These are phyloP conservation scores for Ophioderma brevispina DNA, from an alignment of 35 echinoderm and acorn worm species.

Conservation along the genomic window DNA sequence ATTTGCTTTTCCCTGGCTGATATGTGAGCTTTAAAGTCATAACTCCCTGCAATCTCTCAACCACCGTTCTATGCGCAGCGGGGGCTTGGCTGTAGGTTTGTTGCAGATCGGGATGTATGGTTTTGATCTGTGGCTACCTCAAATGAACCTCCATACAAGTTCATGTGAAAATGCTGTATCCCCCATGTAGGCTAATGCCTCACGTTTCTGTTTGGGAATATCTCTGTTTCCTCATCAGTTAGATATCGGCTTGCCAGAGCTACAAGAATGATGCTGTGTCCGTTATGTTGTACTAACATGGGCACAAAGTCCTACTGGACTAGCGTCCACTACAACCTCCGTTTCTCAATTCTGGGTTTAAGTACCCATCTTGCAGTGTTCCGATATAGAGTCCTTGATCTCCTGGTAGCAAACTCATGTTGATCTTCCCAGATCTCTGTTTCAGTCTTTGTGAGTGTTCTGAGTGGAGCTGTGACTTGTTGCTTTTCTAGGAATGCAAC, in stretches of 20 bases:
- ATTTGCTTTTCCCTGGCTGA: slow-evolving; percentile 40
- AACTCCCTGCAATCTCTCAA: slow-evolving; percentile 49
- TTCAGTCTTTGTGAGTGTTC: slow-evolving; percentile 49
- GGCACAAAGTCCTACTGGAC: slow-evolving; percentile 63
- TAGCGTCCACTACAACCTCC: slow-evolving; percentile 73
- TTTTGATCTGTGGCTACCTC: slow-evolving; percentile 84
- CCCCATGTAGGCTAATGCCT: slow-evolving; percentile 86
- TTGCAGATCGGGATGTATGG: slow-evolving; percentile 80
- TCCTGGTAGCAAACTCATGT: slow-evolving; percentile 36
- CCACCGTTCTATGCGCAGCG: slow-evolving; percentile 86
- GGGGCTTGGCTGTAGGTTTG: slow-evolving; percentile 50
- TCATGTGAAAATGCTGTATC: slow-evolving; percentile 70
- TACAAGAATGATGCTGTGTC: slow-evolving; percentile 11
- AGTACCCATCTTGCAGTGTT: slow-evolving; percentile 61
- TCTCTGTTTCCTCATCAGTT: slow-evolving; percentile 49
- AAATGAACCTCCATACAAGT: slow-evolving; percentile 66
- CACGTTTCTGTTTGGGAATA: slow-evolving; percentile 77
- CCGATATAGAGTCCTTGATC: slow-evolving; percentile 61
- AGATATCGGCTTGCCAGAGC: slow-evolving; percentile 51
- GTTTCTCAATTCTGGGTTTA: slow-evolving; percentile 46
- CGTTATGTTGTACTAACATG: slow-evolving; percentile 51
- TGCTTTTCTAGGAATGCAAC: slow-evolving; percentile 66
- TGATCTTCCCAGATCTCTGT: slow-evolving; percentile 36
- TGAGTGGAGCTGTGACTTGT: slow-evolving; percentile 64
- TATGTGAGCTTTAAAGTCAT: background rate